Conservation (phyloP, 1,140 invertebrate species). For the Orius insidiosus region DNA sequence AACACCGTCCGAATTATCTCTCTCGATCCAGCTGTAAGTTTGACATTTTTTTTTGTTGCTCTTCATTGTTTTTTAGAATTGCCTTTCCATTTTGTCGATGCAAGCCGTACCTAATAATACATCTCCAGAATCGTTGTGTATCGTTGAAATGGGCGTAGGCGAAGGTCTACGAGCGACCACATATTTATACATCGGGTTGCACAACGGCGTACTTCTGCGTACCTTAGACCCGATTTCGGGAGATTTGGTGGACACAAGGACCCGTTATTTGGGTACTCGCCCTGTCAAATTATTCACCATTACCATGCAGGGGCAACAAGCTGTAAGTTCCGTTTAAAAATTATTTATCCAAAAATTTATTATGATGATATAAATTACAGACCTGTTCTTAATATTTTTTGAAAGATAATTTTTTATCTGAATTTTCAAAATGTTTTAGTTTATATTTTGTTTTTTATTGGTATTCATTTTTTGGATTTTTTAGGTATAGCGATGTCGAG, state of each 20-base stretch:
- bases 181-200: conserved; percentile 93
- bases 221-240: conserved; percentile 93
- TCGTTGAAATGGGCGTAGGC: conserved; percentile 73
- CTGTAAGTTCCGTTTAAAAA: conserved; percentile 43
- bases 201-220: conserved; percentile 90
- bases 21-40: conserved; percentile 72
- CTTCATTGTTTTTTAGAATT: conserved; percentile 39
- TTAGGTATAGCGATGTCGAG: conserved; percentile 90
- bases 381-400: too few relatives aligned
- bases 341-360: too few relatives aligned
- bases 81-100: conserved; percentile 83
- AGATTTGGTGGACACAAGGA: conserved; percentile 90
- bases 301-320: conserved; percentile 85
- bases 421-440: too few relatives aligned
- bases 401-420: too few relatives aligned
- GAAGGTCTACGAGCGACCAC: conserved; percentile 45
- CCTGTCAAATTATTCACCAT: conserved; percentile 95
- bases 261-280: conserved; percentile 83
- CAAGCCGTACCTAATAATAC: conserved; percentile 75
- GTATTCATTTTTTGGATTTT: too few relatives aligned
- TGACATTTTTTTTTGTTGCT: conserved; percentile 12
- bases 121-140: conserved; percentile 87
- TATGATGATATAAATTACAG: too few relatives aligned
- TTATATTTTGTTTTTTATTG: too few relatives aligned
- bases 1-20: conserved; percentile 97